These are phyloP conservation scores for Ciconia stormi DNA, from an alignment of 2,113 vertebrate species.

Conservation along the genomic window DNA sequence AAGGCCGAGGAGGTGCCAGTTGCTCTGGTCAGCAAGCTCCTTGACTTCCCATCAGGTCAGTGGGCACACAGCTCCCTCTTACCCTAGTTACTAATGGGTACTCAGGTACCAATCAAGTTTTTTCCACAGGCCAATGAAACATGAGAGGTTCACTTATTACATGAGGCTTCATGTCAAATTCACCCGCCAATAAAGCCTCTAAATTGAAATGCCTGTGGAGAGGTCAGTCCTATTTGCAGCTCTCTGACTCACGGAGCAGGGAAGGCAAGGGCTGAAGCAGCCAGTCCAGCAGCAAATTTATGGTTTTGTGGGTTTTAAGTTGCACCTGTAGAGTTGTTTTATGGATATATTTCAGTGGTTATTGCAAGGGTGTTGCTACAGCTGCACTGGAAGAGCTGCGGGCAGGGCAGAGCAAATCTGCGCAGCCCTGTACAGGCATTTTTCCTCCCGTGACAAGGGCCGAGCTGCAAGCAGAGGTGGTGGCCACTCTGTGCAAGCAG, in stretches of 20 bases:
- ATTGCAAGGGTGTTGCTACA: background rate
- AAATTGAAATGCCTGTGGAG: background rate
- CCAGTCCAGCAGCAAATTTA: background rate
- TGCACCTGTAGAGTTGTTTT: background rate
- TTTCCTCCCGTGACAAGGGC: background rate
- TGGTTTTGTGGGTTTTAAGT: background rate
- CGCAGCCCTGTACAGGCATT: background rate
- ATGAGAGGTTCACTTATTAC: background rate
- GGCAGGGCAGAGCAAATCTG: background rate
- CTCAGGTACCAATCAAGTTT: background rate
- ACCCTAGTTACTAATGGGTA: background rate
- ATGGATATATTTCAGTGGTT: background rate
- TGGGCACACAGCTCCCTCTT: background rate
- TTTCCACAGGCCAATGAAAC: background rate
- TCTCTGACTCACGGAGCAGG: background rate
- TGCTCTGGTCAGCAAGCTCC: background rate
- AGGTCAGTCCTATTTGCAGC: background rate
- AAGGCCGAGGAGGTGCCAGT: background rate
- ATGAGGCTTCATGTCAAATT: background rate
- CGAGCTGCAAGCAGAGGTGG: background rate
- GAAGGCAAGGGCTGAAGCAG: background rate
- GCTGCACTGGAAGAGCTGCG: background rate
- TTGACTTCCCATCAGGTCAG: background rate
- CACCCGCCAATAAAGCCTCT: background rate
- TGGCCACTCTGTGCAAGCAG: background rate